Percentiles rank a stretch among this genome's conserved stretches.
Conservation (phyloP, 2,888 invertebrate genomes). For the Hypolimnas misippus region DNA sequence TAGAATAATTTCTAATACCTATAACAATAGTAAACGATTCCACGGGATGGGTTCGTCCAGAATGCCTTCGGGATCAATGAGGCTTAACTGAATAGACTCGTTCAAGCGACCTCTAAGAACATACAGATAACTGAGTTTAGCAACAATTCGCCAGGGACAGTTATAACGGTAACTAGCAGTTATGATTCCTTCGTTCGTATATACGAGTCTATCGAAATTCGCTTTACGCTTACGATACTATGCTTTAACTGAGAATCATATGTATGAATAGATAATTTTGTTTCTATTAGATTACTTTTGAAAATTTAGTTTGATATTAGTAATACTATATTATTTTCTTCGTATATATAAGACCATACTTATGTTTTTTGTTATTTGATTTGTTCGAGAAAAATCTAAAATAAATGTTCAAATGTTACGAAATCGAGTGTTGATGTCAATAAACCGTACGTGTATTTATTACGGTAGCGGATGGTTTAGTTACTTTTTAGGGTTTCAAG, state of each 20-base stretch:
- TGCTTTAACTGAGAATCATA: background rate
- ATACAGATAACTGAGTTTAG: constrained; percentile 32
- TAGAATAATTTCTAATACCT: constrained; percentile 7
- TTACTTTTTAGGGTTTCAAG: no score
- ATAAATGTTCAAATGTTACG: no score
- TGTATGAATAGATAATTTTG: no score
- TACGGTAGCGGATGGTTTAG: no score
- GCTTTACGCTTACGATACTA: background rate
- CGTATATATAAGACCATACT: no score
- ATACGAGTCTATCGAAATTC: background rate
- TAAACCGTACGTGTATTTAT: no score
- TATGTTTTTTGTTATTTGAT: no score
- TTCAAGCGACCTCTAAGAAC: constrained; percentile 34
- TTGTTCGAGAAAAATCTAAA: no score
- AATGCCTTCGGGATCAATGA: constrained; percentile 30
- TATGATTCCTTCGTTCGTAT: background rate
- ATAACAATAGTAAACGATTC: constrained; percentile 23
- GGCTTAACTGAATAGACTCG: constrained; percentile 30
- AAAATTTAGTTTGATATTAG: no score
- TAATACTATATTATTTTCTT: no score
- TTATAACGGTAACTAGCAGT: constrained; percentile 18
- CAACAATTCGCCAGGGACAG: constrained; percentile 32
- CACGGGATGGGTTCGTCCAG: constrained; percentile 16
- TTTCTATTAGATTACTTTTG: no score
- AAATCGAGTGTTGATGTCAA: no score